phyloP scores from a whole-genome alignment of 2,797 vertebrate genomes.

The Rhyacichthys aspro region DNA sequence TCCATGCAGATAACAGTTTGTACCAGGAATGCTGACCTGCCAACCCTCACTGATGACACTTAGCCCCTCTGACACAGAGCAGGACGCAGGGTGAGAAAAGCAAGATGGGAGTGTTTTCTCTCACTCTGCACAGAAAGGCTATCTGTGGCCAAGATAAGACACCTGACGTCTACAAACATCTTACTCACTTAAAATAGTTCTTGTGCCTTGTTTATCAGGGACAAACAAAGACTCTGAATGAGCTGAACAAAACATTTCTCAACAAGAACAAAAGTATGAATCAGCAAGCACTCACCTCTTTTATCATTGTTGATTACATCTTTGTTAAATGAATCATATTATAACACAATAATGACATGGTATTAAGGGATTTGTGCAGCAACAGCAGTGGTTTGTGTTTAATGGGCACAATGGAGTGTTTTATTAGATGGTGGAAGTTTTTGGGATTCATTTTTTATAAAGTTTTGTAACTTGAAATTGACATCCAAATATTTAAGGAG shows the following conservation, averaged over 20 bases:
- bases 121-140: constrained; percentile 31
- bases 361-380: constrained; percentile 1
- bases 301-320: not conserved
- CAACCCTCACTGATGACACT: constrained; percentile 28
- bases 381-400: too few relatives aligned
- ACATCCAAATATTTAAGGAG: too few relatives aligned
- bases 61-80: constrained; percentile 45
- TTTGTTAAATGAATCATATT: constrained; percentile 9
- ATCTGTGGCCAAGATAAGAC: constrained; percentile 47
- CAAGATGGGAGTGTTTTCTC: constrained; percentile 44
- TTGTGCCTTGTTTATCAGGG: constrained; percentile 30
- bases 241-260: constrained; percentile 8
- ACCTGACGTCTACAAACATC: constrained; percentile 27
- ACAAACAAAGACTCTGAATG: constrained; percentile 30
- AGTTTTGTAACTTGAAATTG: too few relatives aligned
- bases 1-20: constrained; percentile 7
- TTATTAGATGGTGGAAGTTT: too few relatives aligned
- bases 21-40: constrained; percentile 22
- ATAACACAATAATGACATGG: not conserved
- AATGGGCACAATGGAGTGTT: too few relatives aligned
- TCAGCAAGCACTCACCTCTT: constrained; percentile 6
- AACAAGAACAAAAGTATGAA: not conserved
- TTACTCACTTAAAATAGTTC: constrained; percentile 53
- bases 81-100: constrained; percentile 40
- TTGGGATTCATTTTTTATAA: too few relatives aligned